Evolutionary conservation across 2,797 vertebrate species (phyloP).

Genomic region (Chaenodraco wilsoni): DNA sequence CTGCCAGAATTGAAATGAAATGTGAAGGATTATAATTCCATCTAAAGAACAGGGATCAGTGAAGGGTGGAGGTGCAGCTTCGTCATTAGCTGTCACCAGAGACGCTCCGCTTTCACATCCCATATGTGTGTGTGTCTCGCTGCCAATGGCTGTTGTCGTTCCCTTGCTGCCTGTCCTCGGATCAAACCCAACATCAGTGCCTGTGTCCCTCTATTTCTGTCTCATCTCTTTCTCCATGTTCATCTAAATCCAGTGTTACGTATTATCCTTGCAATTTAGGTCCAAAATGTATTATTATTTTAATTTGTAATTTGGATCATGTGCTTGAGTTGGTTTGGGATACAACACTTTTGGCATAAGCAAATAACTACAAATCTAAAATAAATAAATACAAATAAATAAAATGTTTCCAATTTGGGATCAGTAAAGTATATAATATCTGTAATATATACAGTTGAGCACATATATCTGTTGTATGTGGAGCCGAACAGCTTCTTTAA

Average conservation of each 20-base stretch:
- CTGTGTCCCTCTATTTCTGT: conserved; percentile 21
- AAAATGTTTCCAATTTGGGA: too few species aligned
- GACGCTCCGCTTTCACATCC: conserved; percentile 1
- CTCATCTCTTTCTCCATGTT: conserved; percentile 7
- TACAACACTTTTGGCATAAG: neutral
- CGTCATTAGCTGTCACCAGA: conserved; percentile 25
- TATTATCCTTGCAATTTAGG: neutral
- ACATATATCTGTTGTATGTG: too few species aligned
- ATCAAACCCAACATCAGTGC: conserved; percentile 16
- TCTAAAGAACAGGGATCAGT: conserved; percentile 24
- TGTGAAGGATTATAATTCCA: conserved; percentile 20
- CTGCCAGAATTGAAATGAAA: conserved; percentile 14
- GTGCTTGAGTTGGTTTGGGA: neutral
- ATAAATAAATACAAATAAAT: too few species aligned
- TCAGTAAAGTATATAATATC: too few species aligned
- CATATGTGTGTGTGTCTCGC: neutral
- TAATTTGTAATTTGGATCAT: neutral
- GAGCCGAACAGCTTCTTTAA: too few species aligned
- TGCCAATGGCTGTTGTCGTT: conserved; percentile 28
- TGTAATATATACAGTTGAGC: too few species aligned
- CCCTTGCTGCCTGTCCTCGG: conserved; percentile 15
- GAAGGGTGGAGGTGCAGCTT: conserved; percentile 17
- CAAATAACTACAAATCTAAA: too few species aligned
- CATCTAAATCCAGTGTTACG: conserved; percentile 8
- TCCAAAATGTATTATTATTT: neutral